Conservation (phyloP, 2,113 vertebrate genomes). For the Sapayoa aenigma region DNA sequence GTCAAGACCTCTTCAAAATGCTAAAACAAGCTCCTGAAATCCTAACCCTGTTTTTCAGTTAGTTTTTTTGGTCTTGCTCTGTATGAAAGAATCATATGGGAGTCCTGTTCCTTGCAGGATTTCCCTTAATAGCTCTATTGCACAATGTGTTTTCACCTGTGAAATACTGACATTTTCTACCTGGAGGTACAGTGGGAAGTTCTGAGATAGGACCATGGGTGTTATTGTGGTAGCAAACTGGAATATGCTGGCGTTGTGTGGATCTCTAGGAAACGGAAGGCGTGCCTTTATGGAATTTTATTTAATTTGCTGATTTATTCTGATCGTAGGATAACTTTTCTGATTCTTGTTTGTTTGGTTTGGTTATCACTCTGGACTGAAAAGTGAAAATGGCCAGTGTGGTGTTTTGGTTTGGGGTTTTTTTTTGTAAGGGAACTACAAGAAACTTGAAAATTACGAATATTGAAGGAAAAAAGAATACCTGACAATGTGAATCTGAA, state of each 20-base stretch:
- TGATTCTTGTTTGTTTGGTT: background rate
- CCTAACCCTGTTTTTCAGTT: background rate
- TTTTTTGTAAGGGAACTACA: background rate
- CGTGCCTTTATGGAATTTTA: background rate
- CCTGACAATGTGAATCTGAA: background rate
- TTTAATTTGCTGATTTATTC: background rate
- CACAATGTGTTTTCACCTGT: background rate
- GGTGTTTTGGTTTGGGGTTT: background rate
- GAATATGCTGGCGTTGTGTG: background rate
- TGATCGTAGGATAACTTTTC: background rate
- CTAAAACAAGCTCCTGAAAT: background rate
- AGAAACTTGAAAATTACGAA: background rate
- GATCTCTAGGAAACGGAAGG: background rate
- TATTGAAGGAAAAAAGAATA: background rate
- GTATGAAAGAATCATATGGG: background rate
- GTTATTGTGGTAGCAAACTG: background rate
- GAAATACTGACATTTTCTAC: background rate
- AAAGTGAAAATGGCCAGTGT: background rate
- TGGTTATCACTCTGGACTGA: background rate
- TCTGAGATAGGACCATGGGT: background rate
- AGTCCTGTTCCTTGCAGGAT: background rate
- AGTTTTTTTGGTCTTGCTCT: background rate
- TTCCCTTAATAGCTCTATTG: background rate
- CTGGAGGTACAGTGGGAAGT: background rate
- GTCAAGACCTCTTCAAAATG: background rate